Conservation (phyloP, 2,888 invertebrate species). For the Drosophila pseudotakahashii region DNA sequence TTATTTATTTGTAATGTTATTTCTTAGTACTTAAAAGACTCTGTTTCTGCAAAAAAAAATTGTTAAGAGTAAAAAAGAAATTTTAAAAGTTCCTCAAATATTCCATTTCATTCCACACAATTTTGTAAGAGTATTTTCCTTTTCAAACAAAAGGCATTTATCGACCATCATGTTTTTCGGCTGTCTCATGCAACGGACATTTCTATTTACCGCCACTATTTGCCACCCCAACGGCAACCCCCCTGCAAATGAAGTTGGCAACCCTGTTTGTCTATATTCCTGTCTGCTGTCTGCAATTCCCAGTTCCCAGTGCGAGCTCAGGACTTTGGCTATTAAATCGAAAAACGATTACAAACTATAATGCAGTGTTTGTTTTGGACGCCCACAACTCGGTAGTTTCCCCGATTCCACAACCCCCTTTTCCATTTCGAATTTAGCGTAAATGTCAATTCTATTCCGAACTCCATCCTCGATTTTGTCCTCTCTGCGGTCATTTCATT, state of each 20-base stretch:
- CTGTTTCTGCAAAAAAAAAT: too few relatives aligned
- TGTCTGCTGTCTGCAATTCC: slow-evolving; percentile 33
- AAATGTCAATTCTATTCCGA: slow-evolving; percentile 67
- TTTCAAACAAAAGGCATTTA: not conserved
- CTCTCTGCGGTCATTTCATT: slow-evolving; percentile 75
- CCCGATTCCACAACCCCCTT: slow-evolving; percentile 12
- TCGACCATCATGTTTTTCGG: slow-evolving; percentile 22
- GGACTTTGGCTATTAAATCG: slow-evolving; percentile 70
- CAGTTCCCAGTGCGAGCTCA: slow-evolving; percentile 22
- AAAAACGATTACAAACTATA: slow-evolving; percentile 80
- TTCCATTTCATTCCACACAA: not conserved
- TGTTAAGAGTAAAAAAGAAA: too few relatives aligned
- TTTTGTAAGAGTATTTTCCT: slow-evolving; percentile 4
- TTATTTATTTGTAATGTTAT: too few relatives aligned
- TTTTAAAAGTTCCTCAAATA: not conserved
- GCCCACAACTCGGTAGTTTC: slow-evolving; percentile 25
- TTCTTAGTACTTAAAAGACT: too few relatives aligned
- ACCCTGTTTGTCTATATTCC: slow-evolving; percentile 18
- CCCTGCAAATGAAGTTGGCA: slow-evolving; percentile 36
- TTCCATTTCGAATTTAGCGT: slow-evolving; percentile 54
- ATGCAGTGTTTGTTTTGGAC: slow-evolving; percentile 61
- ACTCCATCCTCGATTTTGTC: slow-evolving; percentile 13
- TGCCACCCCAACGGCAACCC: slow-evolving; percentile 9
- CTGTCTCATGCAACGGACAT: slow-evolving; percentile 63
- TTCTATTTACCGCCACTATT: slow-evolving; percentile 72